Percentiles rank a stretch among this genome's conserved stretches.
phyloP scores from a whole-genome alignment of 1,140 invertebrate genomes.

The roundworm (Caenorhabditis elegans) region DNA sequence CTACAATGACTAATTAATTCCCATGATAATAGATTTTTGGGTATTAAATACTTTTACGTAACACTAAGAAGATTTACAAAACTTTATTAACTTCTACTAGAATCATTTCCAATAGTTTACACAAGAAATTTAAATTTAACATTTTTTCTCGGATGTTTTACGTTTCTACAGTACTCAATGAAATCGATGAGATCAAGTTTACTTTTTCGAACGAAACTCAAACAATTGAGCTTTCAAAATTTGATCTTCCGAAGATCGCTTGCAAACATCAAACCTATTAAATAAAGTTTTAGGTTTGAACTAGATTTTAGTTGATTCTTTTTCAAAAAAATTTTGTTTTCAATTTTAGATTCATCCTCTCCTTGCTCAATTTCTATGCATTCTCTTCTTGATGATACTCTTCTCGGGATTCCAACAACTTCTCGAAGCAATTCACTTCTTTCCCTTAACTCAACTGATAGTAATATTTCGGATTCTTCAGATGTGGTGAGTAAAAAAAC shows the following conservation, averaged over 20 bases:
- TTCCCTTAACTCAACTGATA: neutral
- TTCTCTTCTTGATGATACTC: neutral
- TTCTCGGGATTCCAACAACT: conserved; percentile 4
- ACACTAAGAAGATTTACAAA: no score
- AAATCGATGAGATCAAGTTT: no score
- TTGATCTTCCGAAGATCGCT: neutral
- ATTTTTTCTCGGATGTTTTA: no score
- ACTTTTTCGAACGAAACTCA: neutral
- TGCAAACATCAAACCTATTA: neutral
- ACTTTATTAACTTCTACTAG: no score
- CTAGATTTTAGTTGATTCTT: no score
- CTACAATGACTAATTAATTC: no score
- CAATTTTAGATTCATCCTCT: neutral
- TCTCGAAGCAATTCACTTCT: neutral
- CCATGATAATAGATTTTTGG: no score
- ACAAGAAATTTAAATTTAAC: no score
- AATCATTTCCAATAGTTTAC: no score
- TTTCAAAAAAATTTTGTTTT: neutral
- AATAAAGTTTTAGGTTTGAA: no score
- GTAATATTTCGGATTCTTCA: neutral
- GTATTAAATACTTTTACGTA: no score
- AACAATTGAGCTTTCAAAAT: neutral
- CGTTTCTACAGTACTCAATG: no score
- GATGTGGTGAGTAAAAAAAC: neutral
- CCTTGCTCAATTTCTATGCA: conserved; percentile 12